Conservation (phyloP, 2,888 invertebrate species). For the Chymomyza caudatula region DNA sequence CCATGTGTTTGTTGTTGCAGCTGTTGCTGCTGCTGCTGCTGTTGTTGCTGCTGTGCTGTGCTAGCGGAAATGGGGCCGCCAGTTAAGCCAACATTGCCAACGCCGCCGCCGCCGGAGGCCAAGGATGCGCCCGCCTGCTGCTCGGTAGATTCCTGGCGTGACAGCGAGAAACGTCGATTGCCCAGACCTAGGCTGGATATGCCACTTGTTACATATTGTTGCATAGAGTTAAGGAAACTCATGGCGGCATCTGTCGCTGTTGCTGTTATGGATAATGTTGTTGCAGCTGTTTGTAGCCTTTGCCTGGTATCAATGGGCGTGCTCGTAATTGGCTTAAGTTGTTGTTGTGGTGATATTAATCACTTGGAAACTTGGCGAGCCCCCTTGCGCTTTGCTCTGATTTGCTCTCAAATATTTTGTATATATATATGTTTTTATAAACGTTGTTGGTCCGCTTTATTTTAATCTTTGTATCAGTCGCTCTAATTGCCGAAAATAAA, state of each 20-base stretch:
- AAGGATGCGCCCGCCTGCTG: conserved; percentile 48
- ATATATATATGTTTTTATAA: conserved; percentile 50
- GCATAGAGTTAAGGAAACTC: conserved; percentile 92
- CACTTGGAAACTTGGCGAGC: conserved; percentile 55
- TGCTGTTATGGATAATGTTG: conserved; percentile 13
- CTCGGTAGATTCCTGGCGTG: conserved; percentile 83
- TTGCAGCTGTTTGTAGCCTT: not conserved
- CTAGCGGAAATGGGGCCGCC: not conserved
- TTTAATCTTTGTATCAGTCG: conserved; percentile 16
- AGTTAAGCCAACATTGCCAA: conserved; percentile 31
- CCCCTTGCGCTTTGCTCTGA: not conserved
- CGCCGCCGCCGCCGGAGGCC: conserved; percentile 29
- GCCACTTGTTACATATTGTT: conserved; percentile 91
- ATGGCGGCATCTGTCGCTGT: conserved; percentile 78
- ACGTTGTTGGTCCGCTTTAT: conserved; percentile 23
- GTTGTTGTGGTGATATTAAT: conserved; percentile 55
- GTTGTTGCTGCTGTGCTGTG: conserved; percentile 30
- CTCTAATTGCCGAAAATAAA: conserved; percentile 25
- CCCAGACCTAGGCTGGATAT: conserved; percentile 89
- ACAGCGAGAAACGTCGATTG: conserved; percentile 85
- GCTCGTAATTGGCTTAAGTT: not conserved
- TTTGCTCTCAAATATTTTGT: not conserved
- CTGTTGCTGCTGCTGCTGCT: conserved; percentile 33
- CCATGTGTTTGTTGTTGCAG: conserved; percentile 37
- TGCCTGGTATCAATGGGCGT: not conserved